Base-by-base conservation (phyloP, 2,113 vertebrate genomes). In the Neogobius melanostomus region DNA sequence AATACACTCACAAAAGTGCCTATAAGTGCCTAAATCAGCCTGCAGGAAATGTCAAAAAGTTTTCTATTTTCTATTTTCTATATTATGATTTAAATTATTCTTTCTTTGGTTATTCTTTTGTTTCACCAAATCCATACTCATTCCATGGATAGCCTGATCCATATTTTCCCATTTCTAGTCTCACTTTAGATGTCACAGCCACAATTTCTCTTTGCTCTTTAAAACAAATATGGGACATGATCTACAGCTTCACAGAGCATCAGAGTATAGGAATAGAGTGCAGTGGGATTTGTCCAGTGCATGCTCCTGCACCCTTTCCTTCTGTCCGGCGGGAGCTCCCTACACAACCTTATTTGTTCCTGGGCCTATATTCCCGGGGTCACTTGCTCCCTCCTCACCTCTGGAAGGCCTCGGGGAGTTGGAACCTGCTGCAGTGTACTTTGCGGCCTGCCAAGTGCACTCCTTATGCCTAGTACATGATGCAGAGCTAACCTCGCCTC, bases 401-500 rank as follows among this genome's bases (percentile, higher is more conserved):
- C 15, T 28, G 11, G 60, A 50, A 59, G 73, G 48, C 54, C 61
- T 21, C 7, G n/a, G 60, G 21, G 64, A 21, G 47, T 66, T 75
- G 10, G n/a, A 43, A 75, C 64, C 50, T 68, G 71, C 63, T 49
- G 16, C 53, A 59, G 4, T 69, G 43, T 36, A 46, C 75, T 36
- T 66, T 16, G 15, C 21, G 62, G 56, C 14, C 72, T 49, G 57
- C 49, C 17, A 60, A 71, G 64, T 67, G 66, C 21, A 53, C 71
- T 72, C 64, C 72, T 82, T 69, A 80, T 76, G 82, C 75, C 86
- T 47, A 72, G 67, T 46, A 68, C 68, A 77, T 82, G 82, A 81
- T 76, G 80, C 71, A 85, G 70, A 82, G 80, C 76, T 68, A 81
- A 76, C 83, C 71, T 75, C 77, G 72, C 76, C 84, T 80, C 80